These are phyloP conservation scores for Sebastes vulpes DNA, from an alignment of 2,797 vertebrate species.

Conservation along the genomic window DNA sequence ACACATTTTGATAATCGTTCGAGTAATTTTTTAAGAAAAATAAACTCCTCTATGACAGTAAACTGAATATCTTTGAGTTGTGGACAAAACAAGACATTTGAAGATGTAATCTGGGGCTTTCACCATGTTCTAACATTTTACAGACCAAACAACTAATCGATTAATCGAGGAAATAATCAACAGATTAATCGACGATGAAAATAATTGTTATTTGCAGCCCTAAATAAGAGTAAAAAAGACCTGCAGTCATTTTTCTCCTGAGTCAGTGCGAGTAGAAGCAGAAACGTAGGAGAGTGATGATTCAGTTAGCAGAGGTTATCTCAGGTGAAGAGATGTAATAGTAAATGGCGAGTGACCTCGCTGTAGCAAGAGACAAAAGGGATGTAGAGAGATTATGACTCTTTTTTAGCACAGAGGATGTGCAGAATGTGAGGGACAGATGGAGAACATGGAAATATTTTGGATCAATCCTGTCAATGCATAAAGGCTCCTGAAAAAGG, in stretches of 20 bases:
- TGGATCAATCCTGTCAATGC: conserved; percentile 17
- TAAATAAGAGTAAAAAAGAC: not conserved
- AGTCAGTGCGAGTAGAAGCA: not conserved
- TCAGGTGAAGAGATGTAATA: conserved; percentile 16
- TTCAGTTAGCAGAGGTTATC: conserved; percentile 25
- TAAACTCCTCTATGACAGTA: no score
- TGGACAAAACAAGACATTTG: no score
- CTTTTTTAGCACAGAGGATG: conserved; percentile 2
- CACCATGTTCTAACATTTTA: no score
- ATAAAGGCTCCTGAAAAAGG: conserved; percentile 26
- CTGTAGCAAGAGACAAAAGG: conserved; percentile 2
- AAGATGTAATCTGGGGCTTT: no score
- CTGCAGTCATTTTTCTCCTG: not conserved
- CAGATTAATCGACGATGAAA: no score
- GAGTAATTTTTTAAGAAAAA: no score
- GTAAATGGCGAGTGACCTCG: conserved; percentile 11
- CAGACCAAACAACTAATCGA: no score
- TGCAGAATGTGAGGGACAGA: not conserved
- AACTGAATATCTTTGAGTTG: no score
- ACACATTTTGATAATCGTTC: no score
- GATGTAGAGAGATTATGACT: not conserved
- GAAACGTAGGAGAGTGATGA: conserved; percentile 13
- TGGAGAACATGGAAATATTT: conserved; percentile 11
- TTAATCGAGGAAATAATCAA: no score
- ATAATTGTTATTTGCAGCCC: no score